Evolutionary conservation across 2,113 vertebrate species (phyloP), one percentile per base, ranked within the genome.

Genomic region (Thalassoma bifasciatum): DNA sequence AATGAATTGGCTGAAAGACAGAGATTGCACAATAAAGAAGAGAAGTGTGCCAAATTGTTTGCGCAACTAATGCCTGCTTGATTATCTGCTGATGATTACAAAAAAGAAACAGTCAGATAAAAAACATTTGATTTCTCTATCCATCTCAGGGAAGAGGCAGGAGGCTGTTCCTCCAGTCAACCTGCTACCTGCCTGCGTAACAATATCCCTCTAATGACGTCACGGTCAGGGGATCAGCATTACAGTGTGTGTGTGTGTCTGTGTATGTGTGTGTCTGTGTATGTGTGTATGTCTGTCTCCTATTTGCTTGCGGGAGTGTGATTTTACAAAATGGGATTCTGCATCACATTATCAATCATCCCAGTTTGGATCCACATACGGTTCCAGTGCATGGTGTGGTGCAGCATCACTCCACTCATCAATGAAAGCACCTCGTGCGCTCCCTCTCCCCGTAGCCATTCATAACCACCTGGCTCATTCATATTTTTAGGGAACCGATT

Each of bases 401-500:
- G 56, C 8, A 50, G 40, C 66, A 80, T 79, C 63, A 72, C 80
- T 74, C 44, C 74, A 24, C 36, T 83, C 85, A 90, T 93, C 89
- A 94, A 92, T 91, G 92, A 86, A 84, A 56, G 23, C 77, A 47
- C 76, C 69, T 78, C 71, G 59, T 62, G 66, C 53, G 44, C 71
- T 62, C 59, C 53, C 56, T 66, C 70, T 66, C 75, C 66, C 82
- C 37, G 81, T 67, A 71, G 80, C 77, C 92, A 93, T 92, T 93
- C 91, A 93, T 79, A 91, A 91, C 40, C 84, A 89, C 81, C 87
- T 89, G 87, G 66, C 47, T 81, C 91, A 93, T 93, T 94, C 92
- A 93, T 86, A 75, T 67, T 77, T 88, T 22, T 21, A 13, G 63
- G 47, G 34, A 50, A 59, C 36, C 16, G 36, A 80, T 72, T 78